Evolutionary conservation across 2,888 invertebrate genomes (phyloP), one percentile per base, ranked within the genome.

Genomic region (Melanostoma scalare): DNA sequence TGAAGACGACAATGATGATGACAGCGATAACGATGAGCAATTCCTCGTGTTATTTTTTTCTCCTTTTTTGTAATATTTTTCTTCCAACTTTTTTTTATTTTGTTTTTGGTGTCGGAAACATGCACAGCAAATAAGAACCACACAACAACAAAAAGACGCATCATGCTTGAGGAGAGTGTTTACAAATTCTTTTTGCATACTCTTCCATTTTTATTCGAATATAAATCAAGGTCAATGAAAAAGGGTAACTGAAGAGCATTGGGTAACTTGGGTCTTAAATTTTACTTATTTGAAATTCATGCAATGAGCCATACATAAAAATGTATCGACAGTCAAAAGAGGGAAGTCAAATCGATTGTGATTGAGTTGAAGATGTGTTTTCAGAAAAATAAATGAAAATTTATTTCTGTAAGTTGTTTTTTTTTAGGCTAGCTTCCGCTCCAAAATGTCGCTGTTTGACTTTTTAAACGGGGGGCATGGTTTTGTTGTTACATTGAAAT

Each of bases 121-220:
- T 9, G n/a, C 9, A 6, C 42, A 42, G 42, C 5, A 6, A 6
- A 42, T 6, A 5, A 8, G 9, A 40, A 42, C 20, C 20, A 1
- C n/a, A 42, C 6, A 42, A 3, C 8, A 10, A 35, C 0, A 8
- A 8, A 33, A 20, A 71, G 63, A 46, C 42, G 67, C 56, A 63
- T 69, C 50, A 42, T 71, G 75, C 69, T 65, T 10, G 46, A n/a
- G 40, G 53, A 65, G 58, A 53, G 56, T 80, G 80, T 76, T 80
- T 71, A 75, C 80, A 81, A 81, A 76, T 81, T 81, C 50, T 40
- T 36, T 63, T 50, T 63, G 61, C 61, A 48, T 50, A 63, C 50
- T 76, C 76, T 56, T 71, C 69, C 56, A 76, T 71, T 81, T 80
- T 63, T 74, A 46, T 75, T 58, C 80, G 44, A 69, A 71, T 46